Conservation (phyloP, 2,113 vertebrate genomes). For the Myocastor coypus region DNA sequence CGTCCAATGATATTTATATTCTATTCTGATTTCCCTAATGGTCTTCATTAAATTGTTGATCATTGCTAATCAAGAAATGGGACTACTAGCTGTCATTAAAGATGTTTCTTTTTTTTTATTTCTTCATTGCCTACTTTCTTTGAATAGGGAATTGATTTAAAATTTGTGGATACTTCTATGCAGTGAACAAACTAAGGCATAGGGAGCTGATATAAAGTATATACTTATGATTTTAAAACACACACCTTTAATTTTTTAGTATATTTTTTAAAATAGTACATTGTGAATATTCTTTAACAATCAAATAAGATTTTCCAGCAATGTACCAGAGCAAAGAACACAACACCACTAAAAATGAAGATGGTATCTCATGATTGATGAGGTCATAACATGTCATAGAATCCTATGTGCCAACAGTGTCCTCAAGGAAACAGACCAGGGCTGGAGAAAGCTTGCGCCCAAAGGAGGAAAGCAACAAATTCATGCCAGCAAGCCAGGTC, state of each 20-base stretch:
- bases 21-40: background rate
- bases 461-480: background rate
- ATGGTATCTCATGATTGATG: background rate
- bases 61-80: background rate
- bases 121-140: background rate
- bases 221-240: background rate
- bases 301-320: background rate
- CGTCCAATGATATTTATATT: background rate
- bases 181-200: background rate
- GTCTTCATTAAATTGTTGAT: conserved; percentile 28
- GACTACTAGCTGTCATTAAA: conserved; percentile 9
- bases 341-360: background rate
- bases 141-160: background rate
- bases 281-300: background rate
- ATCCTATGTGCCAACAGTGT: background rate
- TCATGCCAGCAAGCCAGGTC: background rate
- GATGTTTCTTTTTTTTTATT: background rate
- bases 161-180: background rate
- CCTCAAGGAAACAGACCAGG: background rate
- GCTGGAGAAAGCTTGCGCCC: background rate
- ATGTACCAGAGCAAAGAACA: background rate
- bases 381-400: background rate
- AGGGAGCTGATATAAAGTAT: background rate
- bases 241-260: background rate
- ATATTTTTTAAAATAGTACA: background rate